phyloP scores from a whole-genome alignment of 2,888 invertebrate genomes.

The Drymonia ruficornis region DNA sequence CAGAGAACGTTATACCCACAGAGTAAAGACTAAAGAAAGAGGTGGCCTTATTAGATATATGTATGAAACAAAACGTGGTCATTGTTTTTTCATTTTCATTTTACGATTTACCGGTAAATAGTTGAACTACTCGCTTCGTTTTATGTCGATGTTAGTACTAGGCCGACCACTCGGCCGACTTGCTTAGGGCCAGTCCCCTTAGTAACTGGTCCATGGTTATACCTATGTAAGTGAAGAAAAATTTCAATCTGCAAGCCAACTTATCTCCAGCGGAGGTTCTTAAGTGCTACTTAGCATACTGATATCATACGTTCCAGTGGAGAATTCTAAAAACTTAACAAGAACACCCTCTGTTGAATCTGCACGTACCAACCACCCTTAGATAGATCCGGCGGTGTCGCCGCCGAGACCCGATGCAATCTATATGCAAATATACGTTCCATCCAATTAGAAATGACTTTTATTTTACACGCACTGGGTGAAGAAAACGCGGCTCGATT shows the following conservation, averaged over 20 bases:
- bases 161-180: no score
- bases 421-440: conserved; percentile 75
- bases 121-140: no score
- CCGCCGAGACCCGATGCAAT: conserved; percentile 60
- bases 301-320: background rate
- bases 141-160: no score
- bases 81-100: no score
- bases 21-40: no score
- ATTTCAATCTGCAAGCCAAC: background rate
- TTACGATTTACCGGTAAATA: no score
- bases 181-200: no score
- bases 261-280: background rate
- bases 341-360: conserved; percentile 1
- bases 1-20: no score
- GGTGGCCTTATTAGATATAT: no score
- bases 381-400: conserved; percentile 35
- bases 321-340: conserved; percentile 4
- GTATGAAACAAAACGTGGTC: no score
- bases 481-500: conserved; percentile 26
- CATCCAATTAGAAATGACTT: conserved; percentile 66
- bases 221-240: background rate
- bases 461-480: conserved; percentile 42
- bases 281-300: background rate
- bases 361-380: conserved; percentile 18
- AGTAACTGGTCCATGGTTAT: no score